Percentiles rank a stretch among this genome's conserved stretches.
phyloP scores from a whole-genome alignment of 2,888 invertebrate genomes.

The Diplazon laetatorius region DNA sequence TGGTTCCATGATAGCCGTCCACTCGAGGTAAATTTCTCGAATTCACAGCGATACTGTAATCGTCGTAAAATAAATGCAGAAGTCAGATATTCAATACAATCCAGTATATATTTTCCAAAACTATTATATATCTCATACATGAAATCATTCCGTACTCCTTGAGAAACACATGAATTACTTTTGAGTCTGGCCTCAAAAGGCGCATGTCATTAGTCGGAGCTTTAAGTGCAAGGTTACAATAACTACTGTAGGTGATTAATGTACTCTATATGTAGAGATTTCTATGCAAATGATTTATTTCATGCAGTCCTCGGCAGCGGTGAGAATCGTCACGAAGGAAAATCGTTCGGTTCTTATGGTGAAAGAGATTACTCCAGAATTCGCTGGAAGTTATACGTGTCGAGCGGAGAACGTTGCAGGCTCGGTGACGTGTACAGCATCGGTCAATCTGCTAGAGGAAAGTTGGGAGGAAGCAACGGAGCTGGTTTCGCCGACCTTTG shows the following conservation, averaged over 20 bases:
- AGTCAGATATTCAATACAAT: too few relatives aligned
- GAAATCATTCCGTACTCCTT: neutral
- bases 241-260: too few relatives aligned
- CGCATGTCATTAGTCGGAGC: too few relatives aligned
- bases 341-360: slow-evolving; percentile 92
- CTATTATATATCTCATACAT: neutral
- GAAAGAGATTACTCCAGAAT: slow-evolving; percentile 88
- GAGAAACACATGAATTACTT: neutral
- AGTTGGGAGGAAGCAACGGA: slow-evolving; percentile 85
- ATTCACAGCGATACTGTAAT: slow-evolving; percentile 2
- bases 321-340: slow-evolving; percentile 88
- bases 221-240: neutral
- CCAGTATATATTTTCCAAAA: too few relatives aligned
- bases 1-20: slow-evolving; percentile 92
- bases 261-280: neutral
- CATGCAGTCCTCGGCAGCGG: slow-evolving; percentile 85
- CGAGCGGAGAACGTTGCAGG: slow-evolving; percentile 95
- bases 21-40: slow-evolving; percentile 83
- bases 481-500: slow-evolving; percentile 89
- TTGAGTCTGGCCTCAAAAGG: neutral
- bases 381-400: slow-evolving; percentile 91
- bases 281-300: slow-evolving; percentile 4
- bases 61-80: too few relatives aligned
- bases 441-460: slow-evolving; percentile 86
- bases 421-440: slow-evolving; percentile 93